Conservation (phyloP, 2,888 invertebrate species). For the Aplocera efformata region DNA sequence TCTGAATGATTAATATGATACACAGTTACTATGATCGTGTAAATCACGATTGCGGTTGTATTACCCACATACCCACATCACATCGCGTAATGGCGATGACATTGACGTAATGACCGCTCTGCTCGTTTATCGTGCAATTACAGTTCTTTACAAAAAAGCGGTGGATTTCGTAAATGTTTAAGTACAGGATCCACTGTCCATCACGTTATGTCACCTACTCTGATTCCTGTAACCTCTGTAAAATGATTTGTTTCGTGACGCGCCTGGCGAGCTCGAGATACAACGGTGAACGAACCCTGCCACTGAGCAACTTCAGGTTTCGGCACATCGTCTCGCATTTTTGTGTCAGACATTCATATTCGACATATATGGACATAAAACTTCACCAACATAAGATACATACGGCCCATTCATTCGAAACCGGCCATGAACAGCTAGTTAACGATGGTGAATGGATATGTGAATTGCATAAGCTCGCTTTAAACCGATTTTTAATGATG, state of each 20-base stretch:
- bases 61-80: slow-evolving; percentile 19
- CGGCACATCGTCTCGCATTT: slow-evolving; percentile 60
- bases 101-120: slow-evolving; percentile 25
- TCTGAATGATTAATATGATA: slow-evolving; percentile 18
- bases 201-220: slow-evolving; percentile 50
- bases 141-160: slow-evolving; percentile 14
- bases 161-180: slow-evolving; percentile 21
- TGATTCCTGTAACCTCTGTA: slow-evolving; percentile 40
- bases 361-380: slow-evolving; percentile 56
- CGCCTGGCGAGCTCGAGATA: slow-evolving; percentile 42
- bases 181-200: no score
- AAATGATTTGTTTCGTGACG: slow-evolving; percentile 62
- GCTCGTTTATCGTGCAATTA: slow-evolving; percentile 17
- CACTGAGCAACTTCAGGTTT: slow-evolving; percentile 68
- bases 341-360: slow-evolving; percentile 44
- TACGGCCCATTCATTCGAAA: slow-evolving; percentile 19
- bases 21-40: slow-evolving; percentile 22
- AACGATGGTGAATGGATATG: slow-evolving; percentile 21
- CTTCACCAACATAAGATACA: slow-evolving; percentile 21
- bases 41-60: slow-evolving; percentile 21
- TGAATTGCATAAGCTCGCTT: slow-evolving; percentile 19
- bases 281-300: slow-evolving; percentile 75
- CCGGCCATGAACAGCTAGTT: slow-evolving; percentile 14
- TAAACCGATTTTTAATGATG: slow-evolving; percentile 17
- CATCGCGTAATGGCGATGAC: slow-evolving; percentile 16